Base-by-base conservation (phyloP, 2,113 vertebrate genomes). In the Percina caprodes region DNA sequence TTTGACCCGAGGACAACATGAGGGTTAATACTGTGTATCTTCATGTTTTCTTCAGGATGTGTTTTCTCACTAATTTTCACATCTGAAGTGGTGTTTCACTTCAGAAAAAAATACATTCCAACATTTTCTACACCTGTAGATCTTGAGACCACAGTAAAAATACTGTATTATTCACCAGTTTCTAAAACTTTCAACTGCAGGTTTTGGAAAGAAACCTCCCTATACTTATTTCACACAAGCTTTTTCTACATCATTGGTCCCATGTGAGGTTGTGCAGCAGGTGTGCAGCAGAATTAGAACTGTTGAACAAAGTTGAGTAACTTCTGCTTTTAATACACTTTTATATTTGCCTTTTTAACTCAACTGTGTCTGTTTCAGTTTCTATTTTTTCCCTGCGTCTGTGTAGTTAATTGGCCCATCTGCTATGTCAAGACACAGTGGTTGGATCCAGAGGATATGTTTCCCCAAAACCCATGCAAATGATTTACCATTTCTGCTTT, bases 291-390 rank as follows among this genome's bases (percentile, higher is more conserved):
- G 19, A 90, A 75, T 83, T 79, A 80, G 83, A 91, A 35, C n/a
- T 19, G 52, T 54, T 23, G 52, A 72, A 26, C 82, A 26, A 70
- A 35, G 30, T 0, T 2, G 45, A 15, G 55, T 11, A 52, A 89
- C 90, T 90, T 91, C 88, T 90, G 85, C 88, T 91, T 91, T 89
- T 86, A 30, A 35, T 23, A 18, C 35, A 51, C 14, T 77, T 76
- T 78, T 76, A 42, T 30, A 88, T 89, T 91, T 92, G 86, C 80
- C 65, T 88, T 77, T 71, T 88, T 65, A 11, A 82, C 69, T 87
- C 82, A 80, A 26, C 83, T 58, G 78, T 90, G 75, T 86, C 74
- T 58, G 49, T 71, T 73, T 88, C 74, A 51, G 68, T 86, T 85
- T 81, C 51, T 3, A 2, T 21, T 19, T 60, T n/a, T 79, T 74